Base-by-base conservation (phyloP, 23 tunicate genomes). In the Halocynthia roretzi region DNA sequence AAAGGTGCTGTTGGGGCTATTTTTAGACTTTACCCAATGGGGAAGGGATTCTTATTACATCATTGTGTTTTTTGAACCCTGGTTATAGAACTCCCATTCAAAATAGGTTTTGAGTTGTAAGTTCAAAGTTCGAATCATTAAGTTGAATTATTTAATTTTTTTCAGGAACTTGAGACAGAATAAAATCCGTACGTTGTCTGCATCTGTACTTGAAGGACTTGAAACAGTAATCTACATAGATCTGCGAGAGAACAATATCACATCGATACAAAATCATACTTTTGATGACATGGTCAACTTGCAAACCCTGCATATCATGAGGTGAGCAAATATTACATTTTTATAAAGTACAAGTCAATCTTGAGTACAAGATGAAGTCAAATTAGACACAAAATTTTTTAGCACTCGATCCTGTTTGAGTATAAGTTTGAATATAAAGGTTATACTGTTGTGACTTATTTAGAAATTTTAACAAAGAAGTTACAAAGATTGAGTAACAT, bases 241-340 rank as follows among this genome's bases (percentile, higher is more conserved):
- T 77, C 72, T 90, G 8, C 54, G 91, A 7, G 63, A 64, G 52
- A 90, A 90, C 76, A 71, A 85, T 70, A 62, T 90, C 83, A 85
- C 97, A 6, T 85, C 90, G 53, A 71, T 90, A 7, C 83, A 77
- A 54, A 90, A 90, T 57, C 49, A 56, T 14, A 81, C 97, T 8
- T 85, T 90, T 54, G 54, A 52, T 6, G 53, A 23, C n/a, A 11
- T 85, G 80, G 52, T 20, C 10, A 61, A 61, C 7, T 70, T 89
- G 61, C 17, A 40, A 58, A 17, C 63, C 55, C 66, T 89, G 56
- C 55, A 18, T 21, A 74, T 74, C 31, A 50, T 56, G 23, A 74
- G 78, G 78, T 74, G 6, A 56, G 78, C 10, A 22, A 2, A 68
- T 68, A 22, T 68, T 15, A 1, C 72, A 68, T 18, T 15, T 60